phyloP scores from a whole-genome alignment of 2,797 vertebrate genomes.

The Cyclura pinguis region DNA sequence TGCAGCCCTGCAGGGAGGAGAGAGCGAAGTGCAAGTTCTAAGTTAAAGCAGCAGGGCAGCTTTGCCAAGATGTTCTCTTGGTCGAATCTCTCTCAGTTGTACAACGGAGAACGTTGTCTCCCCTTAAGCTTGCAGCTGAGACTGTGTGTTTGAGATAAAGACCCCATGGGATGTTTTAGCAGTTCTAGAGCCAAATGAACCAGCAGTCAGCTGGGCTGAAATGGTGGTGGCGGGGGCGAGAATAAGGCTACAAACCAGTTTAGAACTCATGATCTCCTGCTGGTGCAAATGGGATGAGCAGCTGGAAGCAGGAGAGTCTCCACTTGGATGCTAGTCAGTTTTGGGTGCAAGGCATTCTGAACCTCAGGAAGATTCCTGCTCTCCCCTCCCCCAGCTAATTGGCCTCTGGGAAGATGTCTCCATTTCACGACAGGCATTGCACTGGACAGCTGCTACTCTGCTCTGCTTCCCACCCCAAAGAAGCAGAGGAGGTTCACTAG shows the following conservation, averaged over 20 bases:
- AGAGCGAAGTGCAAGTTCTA: background rate
- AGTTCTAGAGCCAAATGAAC: background rate
- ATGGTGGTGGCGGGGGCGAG: background rate
- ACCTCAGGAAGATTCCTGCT: conserved; percentile 10
- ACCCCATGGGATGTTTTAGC: background rate
- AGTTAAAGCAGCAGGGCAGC: too few relatives aligned
- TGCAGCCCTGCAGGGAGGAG: background rate
- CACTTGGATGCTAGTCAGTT: background rate
- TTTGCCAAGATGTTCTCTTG: background rate
- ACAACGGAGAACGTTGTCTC: background rate
- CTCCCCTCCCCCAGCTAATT: background rate
- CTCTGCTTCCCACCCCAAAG: background rate
- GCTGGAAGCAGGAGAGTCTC: conserved; percentile 16
- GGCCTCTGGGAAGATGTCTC: background rate
- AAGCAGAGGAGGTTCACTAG: background rate
- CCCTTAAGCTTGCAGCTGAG: background rate
- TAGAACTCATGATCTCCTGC: conserved; percentile 27
- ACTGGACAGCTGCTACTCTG: background rate
- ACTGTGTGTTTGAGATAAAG: background rate
- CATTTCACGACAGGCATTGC: background rate
- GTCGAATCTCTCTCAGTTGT: background rate
- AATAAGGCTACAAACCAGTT: conserved; percentile 7
- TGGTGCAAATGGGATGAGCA: conserved; percentile 43
- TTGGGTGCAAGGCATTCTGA: conserved; percentile 19
- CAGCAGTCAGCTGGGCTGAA: background rate